Conservation (phyloP, 2,113 vertebrate species). For the Scartelaos histophorus region DNA sequence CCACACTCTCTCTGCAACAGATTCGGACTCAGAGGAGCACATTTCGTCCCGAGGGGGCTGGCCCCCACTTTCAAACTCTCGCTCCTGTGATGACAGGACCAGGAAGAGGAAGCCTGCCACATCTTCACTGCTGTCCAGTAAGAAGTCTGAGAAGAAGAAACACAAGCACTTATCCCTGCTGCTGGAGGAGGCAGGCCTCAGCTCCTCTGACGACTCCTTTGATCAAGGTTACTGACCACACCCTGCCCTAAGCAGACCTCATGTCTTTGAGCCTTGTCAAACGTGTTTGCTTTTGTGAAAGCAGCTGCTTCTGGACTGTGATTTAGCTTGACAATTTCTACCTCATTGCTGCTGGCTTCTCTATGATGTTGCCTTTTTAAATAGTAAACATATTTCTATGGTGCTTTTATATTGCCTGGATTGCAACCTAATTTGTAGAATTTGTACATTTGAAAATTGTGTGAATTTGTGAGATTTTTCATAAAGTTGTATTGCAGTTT, state of each 20-base stretch:
- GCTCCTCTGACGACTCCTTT: conserved; percentile 95
- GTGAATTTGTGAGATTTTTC: conserved; percentile 86
- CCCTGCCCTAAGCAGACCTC: conserved; percentile 42
- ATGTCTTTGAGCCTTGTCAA: conserved; percentile 38
- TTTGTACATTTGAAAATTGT: conserved; percentile 83
- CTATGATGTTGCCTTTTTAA: conserved; percentile 81
- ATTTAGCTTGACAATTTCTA: conserved; percentile 68
- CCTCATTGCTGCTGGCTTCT: conserved; percentile 72
- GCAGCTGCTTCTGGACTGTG: conserved; percentile 70
- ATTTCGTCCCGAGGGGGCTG: conserved; percentile 85
- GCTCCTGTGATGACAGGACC: conserved; percentile 65
- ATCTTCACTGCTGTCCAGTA: conserved; percentile 78
- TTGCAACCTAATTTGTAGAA: conserved; percentile 76
- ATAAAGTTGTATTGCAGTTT: conserved; percentile 93
- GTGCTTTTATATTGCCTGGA: conserved; percentile 72
- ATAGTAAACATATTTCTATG: conserved; percentile 67
- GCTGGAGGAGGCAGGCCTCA: conserved; percentile 87
- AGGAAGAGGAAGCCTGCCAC: conserved; percentile 75
- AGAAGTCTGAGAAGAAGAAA: conserved; percentile 85
- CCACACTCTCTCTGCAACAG: conserved; percentile 76
- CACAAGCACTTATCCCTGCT: conserved; percentile 91
- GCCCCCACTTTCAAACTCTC: conserved; percentile 79
- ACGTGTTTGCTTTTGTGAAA: conserved; percentile 45
- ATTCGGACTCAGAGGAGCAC: conserved; percentile 94
- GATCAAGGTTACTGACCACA: conserved; percentile 98